Percentiles rank a stretch among this genome's conserved stretches.
These are phyloP conservation scores for Himalopsyche kuldschensis DNA, from an alignment of 2,888 invertebrate genomes.

Conservation along the genomic window DNA sequence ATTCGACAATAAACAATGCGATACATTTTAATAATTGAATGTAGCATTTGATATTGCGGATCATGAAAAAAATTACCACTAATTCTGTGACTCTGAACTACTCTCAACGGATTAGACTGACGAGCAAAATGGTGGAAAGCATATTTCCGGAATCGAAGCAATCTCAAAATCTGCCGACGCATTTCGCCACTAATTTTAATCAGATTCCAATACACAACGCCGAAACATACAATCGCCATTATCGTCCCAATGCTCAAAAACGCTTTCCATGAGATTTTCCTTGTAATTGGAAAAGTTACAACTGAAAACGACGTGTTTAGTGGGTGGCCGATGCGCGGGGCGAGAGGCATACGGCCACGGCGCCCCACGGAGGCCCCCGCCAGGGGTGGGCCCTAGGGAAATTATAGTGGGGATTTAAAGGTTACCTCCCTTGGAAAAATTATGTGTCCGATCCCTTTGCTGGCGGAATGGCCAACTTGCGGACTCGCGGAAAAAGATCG, in stretches of 20 bases:
- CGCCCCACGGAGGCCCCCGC: conserved; percentile 54
- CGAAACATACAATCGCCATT: neutral
- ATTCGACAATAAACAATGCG: too few relatives aligned
- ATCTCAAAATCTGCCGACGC: neutral
- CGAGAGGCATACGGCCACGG: neutral
- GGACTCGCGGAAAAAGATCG: neutral
- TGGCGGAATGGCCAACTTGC: neutral
- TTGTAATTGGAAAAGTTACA: conserved; percentile 40
- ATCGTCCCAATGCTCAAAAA: neutral
- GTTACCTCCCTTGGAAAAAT: conserved; percentile 48
- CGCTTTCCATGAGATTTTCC: conserved; percentile 17
- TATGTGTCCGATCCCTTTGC: conserved; percentile 28
- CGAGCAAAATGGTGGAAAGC: too few relatives aligned
- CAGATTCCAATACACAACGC: neutral
- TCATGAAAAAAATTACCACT: too few relatives aligned
- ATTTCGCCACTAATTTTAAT: neutral
- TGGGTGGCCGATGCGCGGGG: conserved; percentile 12
- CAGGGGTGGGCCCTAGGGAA: conserved; percentile 60
- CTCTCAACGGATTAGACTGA: too few relatives aligned
- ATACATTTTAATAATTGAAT: too few relatives aligned
- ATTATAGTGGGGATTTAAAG: conserved; percentile 63
- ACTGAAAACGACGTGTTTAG: conserved; percentile 36
- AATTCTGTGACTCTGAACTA: too few relatives aligned
- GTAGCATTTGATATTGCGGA: too few relatives aligned
- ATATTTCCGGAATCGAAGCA: too few relatives aligned